Percentiles rank a stretch among this genome's conserved stretches.
These are phyloP conservation scores for Paragorgia papillata DNA, from an alignment of 92 coral and sea anemone genomes.

Conservation along the genomic window DNA sequence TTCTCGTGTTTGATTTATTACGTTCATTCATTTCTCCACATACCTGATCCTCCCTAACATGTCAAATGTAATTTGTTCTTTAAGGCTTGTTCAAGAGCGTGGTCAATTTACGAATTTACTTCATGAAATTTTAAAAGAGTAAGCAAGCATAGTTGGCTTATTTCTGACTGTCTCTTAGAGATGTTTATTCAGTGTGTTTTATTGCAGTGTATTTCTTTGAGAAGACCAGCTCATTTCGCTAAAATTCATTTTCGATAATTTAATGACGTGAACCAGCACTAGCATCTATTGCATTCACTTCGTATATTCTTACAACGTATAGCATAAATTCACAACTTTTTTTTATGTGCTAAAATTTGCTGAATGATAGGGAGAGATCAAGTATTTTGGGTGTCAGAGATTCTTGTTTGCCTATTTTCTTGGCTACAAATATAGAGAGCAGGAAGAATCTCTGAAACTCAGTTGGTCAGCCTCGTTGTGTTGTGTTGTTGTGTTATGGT, in stretches of 20 bases:
- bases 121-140: slow-evolving; percentile 48
- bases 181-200: background rate
- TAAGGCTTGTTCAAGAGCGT: slow-evolving; percentile 49
- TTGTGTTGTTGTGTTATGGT: no score
- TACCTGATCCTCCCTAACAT: slow-evolving; percentile 51
- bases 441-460: slow-evolving; percentile 13
- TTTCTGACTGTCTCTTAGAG: background rate
- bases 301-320: background rate
- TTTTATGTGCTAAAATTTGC: no score
- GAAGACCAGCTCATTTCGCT: no score
- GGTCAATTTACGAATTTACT: slow-evolving; percentile 45
- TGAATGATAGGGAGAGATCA: slow-evolving; percentile 43
- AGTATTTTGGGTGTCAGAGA: slow-evolving; percentile 16
- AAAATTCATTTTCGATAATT: no score
- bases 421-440: background rate
- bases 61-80: slow-evolving; percentile 32
- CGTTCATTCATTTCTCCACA: background rate
- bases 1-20: no score
- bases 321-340: background rate
- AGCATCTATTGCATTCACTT: no score
- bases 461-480: no score
- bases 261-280: no score
- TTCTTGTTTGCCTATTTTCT: background rate
- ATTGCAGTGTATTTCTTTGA: background rate
- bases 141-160: slow-evolving; percentile 27